Conservation (phyloP, 2,113 vertebrate species). For the Rhabdornis inornatus region DNA sequence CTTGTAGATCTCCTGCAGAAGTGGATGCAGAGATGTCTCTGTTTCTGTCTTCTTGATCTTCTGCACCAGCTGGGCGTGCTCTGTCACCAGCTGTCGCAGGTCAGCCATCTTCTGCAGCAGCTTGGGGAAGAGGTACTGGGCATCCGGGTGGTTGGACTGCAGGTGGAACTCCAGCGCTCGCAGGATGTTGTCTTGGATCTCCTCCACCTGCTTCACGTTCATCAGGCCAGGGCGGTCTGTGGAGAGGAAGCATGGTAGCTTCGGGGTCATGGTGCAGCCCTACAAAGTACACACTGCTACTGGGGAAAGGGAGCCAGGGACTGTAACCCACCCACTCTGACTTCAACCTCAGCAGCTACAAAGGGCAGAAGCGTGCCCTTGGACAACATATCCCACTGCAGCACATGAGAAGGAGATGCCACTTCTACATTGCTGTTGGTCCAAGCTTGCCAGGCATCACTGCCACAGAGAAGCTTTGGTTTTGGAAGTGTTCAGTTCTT, state of each 20-base stretch:
- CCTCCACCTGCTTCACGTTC: slow-evolving; percentile 94
- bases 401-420: neutral
- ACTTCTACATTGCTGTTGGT: neutral
- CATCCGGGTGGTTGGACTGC: slow-evolving; percentile 91
- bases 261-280: neutral
- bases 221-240: slow-evolving; percentile 95
- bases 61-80: slow-evolving; percentile 95
- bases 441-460: neutral
- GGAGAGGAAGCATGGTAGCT: neutral
- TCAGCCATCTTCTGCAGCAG: slow-evolving; percentile 99
- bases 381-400: neutral
- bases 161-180: slow-evolving; percentile 93
- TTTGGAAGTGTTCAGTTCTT: neutral
- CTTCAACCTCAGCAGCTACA: neutral
- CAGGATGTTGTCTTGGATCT: slow-evolving; percentile 95
- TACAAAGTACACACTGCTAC: neutral
- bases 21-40: slow-evolving; percentile 91
- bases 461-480: fast-evolving
- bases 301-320: neutral
- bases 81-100: slow-evolving; percentile 94
- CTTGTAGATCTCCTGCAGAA: slow-evolving; percentile 98
- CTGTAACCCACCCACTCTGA: neutral
- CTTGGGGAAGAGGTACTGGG: slow-evolving; percentile 96
- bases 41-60: slow-evolving; percentile 98
- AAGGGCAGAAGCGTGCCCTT: neutral